phyloP scores from a whole-genome alignment of 2,113 vertebrate genomes.

The Xiphophorus hellerii region DNA sequence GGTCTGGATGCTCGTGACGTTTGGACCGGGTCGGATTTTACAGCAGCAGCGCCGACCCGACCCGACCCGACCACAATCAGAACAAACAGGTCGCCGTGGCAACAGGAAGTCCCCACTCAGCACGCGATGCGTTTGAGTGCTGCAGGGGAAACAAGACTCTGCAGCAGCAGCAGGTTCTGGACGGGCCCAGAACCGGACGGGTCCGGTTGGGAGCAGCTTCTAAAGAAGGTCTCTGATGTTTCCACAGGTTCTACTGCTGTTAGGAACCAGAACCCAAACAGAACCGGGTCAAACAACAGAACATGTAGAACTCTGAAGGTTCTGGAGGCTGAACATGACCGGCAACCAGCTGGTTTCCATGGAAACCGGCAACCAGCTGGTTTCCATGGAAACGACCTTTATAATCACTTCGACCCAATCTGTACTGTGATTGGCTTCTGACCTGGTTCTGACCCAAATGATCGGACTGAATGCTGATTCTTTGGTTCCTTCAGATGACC shows the following conservation, averaged over 20 bases:
- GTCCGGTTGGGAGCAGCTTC: conserved; percentile 33
- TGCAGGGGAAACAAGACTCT: not conserved
- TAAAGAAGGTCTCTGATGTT: conserved; percentile 13
- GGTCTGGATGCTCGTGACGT: not conserved
- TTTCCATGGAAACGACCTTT: not conserved
- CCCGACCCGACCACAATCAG: conserved; percentile 2
- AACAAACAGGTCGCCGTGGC: not conserved
- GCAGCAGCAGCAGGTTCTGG: conserved; percentile 3
- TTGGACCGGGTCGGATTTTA: conserved; percentile 28
- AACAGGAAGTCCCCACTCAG: not conserved
- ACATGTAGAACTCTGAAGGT: not conserved
- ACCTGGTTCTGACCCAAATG: not conserved
- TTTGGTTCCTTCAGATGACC: not conserved
- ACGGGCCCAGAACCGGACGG: conserved; percentile 1
- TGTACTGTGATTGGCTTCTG: not conserved
- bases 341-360: too few relatives aligned
- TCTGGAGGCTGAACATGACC: not conserved
- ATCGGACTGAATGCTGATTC: not conserved
- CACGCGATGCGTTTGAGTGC: not conserved
- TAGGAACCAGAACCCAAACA: not conserved
- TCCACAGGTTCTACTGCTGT: not conserved
- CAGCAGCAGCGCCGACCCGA: conserved; percentile 34
- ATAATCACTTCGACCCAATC: not conserved
- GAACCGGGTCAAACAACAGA: not conserved
- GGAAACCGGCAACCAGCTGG: not conserved